phyloP scores from a whole-genome alignment of 1,140 invertebrate species.

The Drosophila suzukii region DNA sequence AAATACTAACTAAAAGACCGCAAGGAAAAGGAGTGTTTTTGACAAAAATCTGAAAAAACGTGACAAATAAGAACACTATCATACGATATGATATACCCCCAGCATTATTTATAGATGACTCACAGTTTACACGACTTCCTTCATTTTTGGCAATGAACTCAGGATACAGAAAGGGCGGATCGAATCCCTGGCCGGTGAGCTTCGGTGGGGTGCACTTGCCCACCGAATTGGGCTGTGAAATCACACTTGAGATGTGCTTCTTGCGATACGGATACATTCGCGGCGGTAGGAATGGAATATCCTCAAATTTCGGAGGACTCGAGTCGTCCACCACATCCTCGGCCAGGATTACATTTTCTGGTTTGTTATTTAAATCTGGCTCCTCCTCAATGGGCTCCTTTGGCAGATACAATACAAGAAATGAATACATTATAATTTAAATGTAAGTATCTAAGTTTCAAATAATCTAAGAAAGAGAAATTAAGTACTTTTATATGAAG shows the following conservation, averaged over 20 bases:
- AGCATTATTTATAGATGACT: constrained; percentile 5
- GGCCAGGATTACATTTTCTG: background rate
- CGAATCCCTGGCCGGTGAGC: constrained; percentile 42
- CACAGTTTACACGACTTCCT: constrained; percentile 34
- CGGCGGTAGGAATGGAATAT: background rate
- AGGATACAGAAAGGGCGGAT: constrained; percentile 51
- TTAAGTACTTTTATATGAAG: too few relatives aligned
- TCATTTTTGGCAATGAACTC: constrained; percentile 13
- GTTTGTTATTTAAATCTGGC: background rate
- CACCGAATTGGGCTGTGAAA: background rate
- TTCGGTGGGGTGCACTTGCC: constrained; percentile 32
- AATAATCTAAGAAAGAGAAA: too few relatives aligned
- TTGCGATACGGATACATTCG: background rate
- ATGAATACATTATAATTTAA: too few relatives aligned
- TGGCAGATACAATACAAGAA: too few relatives aligned
- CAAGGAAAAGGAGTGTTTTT: too few relatives aligned
- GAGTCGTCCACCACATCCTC: background rate
- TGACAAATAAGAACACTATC: too few relatives aligned
- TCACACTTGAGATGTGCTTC: too few relatives aligned
- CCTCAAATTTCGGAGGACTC: background rate
- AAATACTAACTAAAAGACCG: too few relatives aligned
- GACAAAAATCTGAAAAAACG: too few relatives aligned
- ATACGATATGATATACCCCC: too few relatives aligned
- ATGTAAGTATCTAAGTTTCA: too few relatives aligned
- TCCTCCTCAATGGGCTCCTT: background rate